Conservation (phyloP, 2,888 invertebrate genomes). For the Anarsia innoxiella region DNA sequence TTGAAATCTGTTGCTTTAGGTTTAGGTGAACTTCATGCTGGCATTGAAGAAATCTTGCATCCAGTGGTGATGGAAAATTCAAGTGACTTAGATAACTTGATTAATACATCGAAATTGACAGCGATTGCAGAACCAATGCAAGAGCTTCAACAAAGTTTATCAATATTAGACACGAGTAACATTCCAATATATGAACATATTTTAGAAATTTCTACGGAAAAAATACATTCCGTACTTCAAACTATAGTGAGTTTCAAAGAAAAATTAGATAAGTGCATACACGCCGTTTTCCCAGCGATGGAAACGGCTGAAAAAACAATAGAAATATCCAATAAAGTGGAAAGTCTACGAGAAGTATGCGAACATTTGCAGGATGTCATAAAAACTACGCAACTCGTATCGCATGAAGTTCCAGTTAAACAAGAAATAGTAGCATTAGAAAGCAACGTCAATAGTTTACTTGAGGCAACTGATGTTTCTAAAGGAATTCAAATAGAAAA, state of each 20-base stretch:
- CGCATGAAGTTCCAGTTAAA: constrained; percentile 16
- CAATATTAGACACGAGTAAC: constrained; percentile 48
- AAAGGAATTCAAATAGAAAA: constrained; percentile 41
- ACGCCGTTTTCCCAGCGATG: constrained; percentile 43
- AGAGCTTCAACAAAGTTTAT: constrained; percentile 50
- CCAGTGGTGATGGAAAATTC: constrained; percentile 49
- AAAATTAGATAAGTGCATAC: constrained; percentile 45
- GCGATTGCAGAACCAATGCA: constrained; percentile 56
- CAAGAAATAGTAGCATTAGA: constrained; percentile 31
- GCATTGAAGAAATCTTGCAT: constrained; percentile 52
- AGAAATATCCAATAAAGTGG: constrained; percentile 49
- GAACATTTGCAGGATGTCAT: constrained; percentile 41
- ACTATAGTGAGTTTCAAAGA: constrained; percentile 46
- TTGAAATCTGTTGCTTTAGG: constrained; percentile 44
- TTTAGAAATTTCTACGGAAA: constrained; percentile 48
- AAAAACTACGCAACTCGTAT: constrained; percentile 26
- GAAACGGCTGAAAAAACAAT: constrained; percentile 44
- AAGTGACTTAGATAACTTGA: constrained; percentile 30
- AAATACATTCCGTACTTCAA: constrained; percentile 45
- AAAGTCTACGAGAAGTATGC: constrained; percentile 40
- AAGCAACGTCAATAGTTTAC: constrained; percentile 34
- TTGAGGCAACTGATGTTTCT: constrained; percentile 40
- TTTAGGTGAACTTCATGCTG: constrained; percentile 42
- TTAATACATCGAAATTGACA: constrained; percentile 39
- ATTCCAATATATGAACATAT: constrained; percentile 59